Base-by-base conservation (phyloP, 2,113 vertebrate genomes). In the Bolborhynchus lineola region DNA sequence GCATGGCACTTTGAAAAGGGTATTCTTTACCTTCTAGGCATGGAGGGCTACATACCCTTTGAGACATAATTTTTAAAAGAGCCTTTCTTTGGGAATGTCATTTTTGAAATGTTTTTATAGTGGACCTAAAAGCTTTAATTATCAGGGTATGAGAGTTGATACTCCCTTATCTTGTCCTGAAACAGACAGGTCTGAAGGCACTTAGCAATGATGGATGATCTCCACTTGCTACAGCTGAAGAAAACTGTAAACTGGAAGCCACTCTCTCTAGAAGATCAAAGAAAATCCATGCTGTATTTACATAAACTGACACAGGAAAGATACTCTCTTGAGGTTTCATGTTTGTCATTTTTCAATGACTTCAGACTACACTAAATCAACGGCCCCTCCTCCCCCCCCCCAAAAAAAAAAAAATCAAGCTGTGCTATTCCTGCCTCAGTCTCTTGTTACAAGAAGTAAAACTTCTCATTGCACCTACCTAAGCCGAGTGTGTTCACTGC, bases 101-200 rank as follows among this genome's bases (percentile, higher is more conserved):
- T 84, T 82, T 78, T 72, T 92, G 60, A 87, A 93, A 74, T 55
- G 82, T 79, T 97, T 94, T 94, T 71, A 79, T 19, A 49, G 64
- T 10, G n/a, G 72, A 90, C 71, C 80, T 88, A 92, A 96, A 97
- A 95, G 94, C 95, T 95, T 91, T 90, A 94, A 95, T 91, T 92
- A 70, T 35, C 44, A 52, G 68, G 57, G 31, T 81, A 28, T 76
- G 86, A 95, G 86, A 94, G 88, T 4, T 93, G 95, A 97, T 95
- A 83, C 62, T 92, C 85, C 82, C 78, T 96, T 95, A 52, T 93
- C 83, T 94, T 94, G 85, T 96, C 95, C 86, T 92, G 85, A 74
- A 81, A 28, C 50, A 95, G 94, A 64, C 52, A 94, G 92, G 75
- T 91, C 92, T 91, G 70, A 91, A 82, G 70, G 92, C 91, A 90